Evolutionary conservation across 2,113 vertebrate genomes (phyloP), one percentile per base, ranked within the genome.

Genomic region (Oenanthe melanoleuca): DNA sequence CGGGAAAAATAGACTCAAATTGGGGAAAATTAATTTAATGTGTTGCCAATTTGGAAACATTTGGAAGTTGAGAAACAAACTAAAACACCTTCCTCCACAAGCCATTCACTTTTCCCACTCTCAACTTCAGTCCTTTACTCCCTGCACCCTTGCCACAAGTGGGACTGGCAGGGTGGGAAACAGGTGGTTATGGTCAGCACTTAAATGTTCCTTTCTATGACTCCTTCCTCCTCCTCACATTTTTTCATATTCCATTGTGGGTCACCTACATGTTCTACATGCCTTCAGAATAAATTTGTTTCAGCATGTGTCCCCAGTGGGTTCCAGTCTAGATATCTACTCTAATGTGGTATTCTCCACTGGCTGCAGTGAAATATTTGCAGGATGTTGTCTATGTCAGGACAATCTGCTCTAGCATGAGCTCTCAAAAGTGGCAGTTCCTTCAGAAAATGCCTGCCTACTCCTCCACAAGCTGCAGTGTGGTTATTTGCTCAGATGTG

Each of bases 171-270:
- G 5, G 1, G 4, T 49, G 16, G 5, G 16, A 37, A 82, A 37
- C 13, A n/a, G 14, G 23, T 50, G 31, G 49, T 26, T 79, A 42
- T 0, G 0, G 7, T 59, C 21, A 52, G 18, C 19, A 33, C 6
- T 1, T 52, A 34, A 52, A 26, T 42, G 17, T 59, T 79, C 11
- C 21, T 49, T 23, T 73, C 17, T 55, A 9, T 4, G 0, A 0
- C 15, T 71, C 26, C 26, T 67, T 79, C 31, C 4, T 73, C 8
- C 5, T 94, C 21, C 9, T 15, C 31, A 44, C 8, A 44, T 94
- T 86, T 42, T 42, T 34, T 21, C 14, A 8, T 3, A 47, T 16
- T 89, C 16, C 14, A 5, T 20, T 80, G 21, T 28, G 11, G 6
- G 17, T 78, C 11, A 16, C 37, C 47, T 78, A 28, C 8, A 37